Base-by-base conservation (phyloP, 2,113 vertebrate genomes). In the Chaenogobius annularis region DNA sequence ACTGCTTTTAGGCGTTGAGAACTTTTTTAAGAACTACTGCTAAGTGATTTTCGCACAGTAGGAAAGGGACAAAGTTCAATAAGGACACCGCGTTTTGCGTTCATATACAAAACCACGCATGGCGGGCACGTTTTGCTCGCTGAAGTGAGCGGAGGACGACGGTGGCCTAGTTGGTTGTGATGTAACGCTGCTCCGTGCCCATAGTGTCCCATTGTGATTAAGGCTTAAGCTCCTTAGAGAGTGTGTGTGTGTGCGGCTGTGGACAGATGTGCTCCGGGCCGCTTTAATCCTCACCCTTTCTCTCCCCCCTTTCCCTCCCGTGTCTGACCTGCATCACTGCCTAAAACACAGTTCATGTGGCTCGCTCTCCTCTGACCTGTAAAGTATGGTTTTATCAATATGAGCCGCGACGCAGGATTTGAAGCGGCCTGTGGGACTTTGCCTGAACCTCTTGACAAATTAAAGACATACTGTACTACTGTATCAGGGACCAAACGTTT, bases 171-270 rank as follows among this genome's bases (percentile, higher is more conserved):
- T 90, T 85, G 73, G 79, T 89, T 84, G 74, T 63, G 61, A 63
- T 86, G 83, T 90, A 86, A 89, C 81, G 83, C 70, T 77, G 76
- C 75, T 72, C 83, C 81, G 68, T 78, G 78, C 75, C 85, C 85
- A 83, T 81, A 85, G 85, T 80, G 82, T 80, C 78, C 75, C 80
- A 88, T 90, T 91, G 90, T 91, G 86, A 91, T 89, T 91, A 91
- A 78, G 80, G 81, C 74, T 81, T 93, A 92, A 93, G 87, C 91
- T 88, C 89, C 91, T 93, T 92, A 92, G 70, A 82, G n/a, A n/a
- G n/a, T n/a, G n/a, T n/a, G n/a, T n/a, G 80, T 84, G 75, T 84
- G 83, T 88, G 72, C 74, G 83, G 84, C 82, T 83, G 77, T 84
- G 72, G 86, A 85, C 91, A 92, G 89, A 91, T 92, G 89, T 88